Base-by-base conservation (phyloP, 2,797 vertebrate genomes). In the Anguilla marmorata region DNA sequence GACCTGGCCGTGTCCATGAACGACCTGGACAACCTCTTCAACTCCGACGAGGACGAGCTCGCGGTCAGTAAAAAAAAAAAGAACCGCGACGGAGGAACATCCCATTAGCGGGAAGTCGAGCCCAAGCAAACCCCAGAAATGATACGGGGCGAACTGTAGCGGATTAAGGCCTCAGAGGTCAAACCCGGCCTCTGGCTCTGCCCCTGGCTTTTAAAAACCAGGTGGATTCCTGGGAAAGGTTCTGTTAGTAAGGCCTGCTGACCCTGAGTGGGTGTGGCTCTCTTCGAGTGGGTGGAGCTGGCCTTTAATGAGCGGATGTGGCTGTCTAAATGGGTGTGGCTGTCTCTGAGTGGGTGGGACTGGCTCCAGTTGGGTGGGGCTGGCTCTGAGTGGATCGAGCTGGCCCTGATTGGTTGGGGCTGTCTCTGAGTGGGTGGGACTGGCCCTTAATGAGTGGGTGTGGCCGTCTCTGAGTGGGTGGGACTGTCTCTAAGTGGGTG, bases 11-110 rank as follows among this genome's bases (percentile, higher is more conserved):
- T 99, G 89, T 99, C 99, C 89, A 98, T 98, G 84, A 98, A 98
- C 9, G 99, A 99, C 95, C 96, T 99, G 90, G 99, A 99, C 97
- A 99, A 99, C 96, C 97, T 99, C 92, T 99, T 99, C 95, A 99
- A 99, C 93, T 99, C 98, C 0, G 99, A 99, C 85, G 99, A 99
- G 94, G 99, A 99, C 90, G 98, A 99, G 87, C 95, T 99, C 89
- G 95, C 97, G 95, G 99, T 99, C 91, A 97, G 98, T 96, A 86
- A 5, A 27, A 27, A 24, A n/a, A 88, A 41, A 87, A 37, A 89
- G 52, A 84, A 87, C 37, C 1, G 5, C 41, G 0, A 41, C 19
- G 30, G 41, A 84, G 82, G 4, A 88, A 82, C 88, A 88, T 90
- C 88, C 89, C 79, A 85, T 91, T 91, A 91, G 86, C 54, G 87